Percentiles rank a stretch among this genome's conserved stretches.
Evolutionary conservation across 2,888 invertebrate species (phyloP).

Genomic region (Leptarthrus brevirostris): DNA sequence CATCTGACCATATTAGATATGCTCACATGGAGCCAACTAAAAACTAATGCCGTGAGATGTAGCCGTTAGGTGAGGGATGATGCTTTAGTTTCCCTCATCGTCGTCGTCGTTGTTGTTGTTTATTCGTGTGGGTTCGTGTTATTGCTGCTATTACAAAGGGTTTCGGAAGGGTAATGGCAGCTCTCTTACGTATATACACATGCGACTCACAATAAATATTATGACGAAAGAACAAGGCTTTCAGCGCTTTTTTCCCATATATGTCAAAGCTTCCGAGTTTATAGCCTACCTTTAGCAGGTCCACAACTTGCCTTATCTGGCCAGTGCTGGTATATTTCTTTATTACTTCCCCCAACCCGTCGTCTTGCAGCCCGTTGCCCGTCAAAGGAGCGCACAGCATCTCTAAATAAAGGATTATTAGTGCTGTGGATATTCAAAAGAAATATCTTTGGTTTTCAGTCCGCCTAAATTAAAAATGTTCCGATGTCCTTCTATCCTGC

Average conservation of each 20-base stretch:
- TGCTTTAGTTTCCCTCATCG: background rate
- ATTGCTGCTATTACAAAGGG: background rate
- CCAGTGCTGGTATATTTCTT: background rate
- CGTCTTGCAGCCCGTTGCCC: background rate
- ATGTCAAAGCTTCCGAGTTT: slow-evolving; percentile 38
- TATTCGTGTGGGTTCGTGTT: background rate
- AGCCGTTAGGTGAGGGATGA: slow-evolving; percentile 33
- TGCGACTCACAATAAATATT: background rate
- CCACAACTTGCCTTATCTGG: background rate
- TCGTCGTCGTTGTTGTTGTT: background rate
- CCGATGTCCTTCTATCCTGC: slow-evolving; percentile 41
- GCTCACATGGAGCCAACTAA: slow-evolving; percentile 47
- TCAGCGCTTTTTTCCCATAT: slow-evolving; percentile 9
- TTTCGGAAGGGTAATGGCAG: background rate
- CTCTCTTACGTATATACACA: background rate
- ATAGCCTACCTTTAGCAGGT: slow-evolving; percentile 2
- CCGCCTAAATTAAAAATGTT: slow-evolving; percentile 53
- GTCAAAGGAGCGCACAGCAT: slow-evolving; percentile 12
- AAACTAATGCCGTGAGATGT: slow-evolving; percentile 47
- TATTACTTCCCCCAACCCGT: background rate
- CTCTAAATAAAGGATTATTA: slow-evolving; percentile 43
- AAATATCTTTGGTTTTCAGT: slow-evolving; percentile 51
- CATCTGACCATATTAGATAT: slow-evolving; percentile 48
- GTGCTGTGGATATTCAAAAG: slow-evolving; percentile 48
- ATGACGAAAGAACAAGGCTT: slow-evolving; percentile 9